Conservation (phyloP, 2,797 vertebrate genomes). For the Otolemur crassicaudatus region DNA sequence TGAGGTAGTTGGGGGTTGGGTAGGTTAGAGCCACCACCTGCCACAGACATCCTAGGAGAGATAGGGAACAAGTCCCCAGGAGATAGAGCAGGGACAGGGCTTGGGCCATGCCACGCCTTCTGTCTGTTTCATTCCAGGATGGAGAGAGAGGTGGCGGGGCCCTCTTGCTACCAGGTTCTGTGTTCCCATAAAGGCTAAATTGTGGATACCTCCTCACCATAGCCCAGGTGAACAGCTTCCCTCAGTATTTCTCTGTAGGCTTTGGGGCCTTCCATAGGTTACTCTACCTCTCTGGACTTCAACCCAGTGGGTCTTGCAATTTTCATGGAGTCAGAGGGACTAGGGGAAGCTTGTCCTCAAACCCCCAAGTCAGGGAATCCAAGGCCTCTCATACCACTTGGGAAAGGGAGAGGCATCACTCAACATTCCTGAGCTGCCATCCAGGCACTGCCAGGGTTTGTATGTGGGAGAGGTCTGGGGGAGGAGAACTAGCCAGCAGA, state of each 20-base stretch:
- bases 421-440: conserved; percentile 71
- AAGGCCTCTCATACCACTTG: conserved; percentile 52
- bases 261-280: background rate
- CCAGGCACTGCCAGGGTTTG: background rate
- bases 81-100: background rate
- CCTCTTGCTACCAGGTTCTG: too few relatives aligned
- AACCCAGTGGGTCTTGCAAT: background rate
- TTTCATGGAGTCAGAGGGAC: background rate
- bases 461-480: too few relatives aligned
- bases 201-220: background rate
- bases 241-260: background rate
- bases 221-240: background rate
- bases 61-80: background rate
- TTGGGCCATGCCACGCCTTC: background rate
- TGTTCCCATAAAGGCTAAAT: background rate
- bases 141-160: fast-evolving
- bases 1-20: background rate
- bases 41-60: background rate
- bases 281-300: background rate
- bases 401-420: conserved; percentile 65
- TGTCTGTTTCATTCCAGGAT: background rate
- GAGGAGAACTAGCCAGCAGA: background rate
- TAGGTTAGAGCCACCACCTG: background rate
- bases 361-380: background rate
- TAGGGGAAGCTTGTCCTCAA: background rate